Conservation (phyloP, 2,888 invertebrate genomes). For the Mycalesis mineus region DNA sequence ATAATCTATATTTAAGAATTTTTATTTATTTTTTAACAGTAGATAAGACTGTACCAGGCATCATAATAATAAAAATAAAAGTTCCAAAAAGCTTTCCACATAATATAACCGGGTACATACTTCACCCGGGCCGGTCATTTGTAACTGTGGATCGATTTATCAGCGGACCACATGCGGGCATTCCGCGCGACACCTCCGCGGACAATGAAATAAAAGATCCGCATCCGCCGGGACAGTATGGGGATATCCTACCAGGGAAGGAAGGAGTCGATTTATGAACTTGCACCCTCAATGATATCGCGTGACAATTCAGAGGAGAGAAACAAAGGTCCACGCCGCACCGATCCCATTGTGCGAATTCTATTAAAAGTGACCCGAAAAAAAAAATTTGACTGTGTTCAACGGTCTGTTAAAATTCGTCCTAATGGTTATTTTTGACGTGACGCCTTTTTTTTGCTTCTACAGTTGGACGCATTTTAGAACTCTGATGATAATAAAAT, state of each 20-base stretch:
- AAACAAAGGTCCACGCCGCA: conserved; percentile 36
- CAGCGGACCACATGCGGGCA: conserved; percentile 4
- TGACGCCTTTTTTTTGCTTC: too few species aligned
- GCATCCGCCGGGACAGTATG: conserved; percentile 15
- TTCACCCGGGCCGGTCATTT: background rate
- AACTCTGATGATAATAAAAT: too few species aligned
- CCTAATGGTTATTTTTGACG: background rate
- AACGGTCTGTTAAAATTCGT: background rate
- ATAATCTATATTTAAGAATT: too few species aligned
- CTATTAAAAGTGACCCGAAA: background rate
- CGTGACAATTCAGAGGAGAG: conserved; percentile 42
- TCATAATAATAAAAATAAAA: background rate
- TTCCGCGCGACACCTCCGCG: conserved; percentile 10
- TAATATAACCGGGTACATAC: background rate
- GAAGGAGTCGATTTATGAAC: conserved; percentile 47
- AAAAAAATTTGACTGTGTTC: background rate
- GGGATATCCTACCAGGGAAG: conserved; percentile 11
- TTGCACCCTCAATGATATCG: conserved; percentile 41
- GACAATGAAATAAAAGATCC: conserved; percentile 24
- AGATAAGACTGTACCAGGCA: too few species aligned
- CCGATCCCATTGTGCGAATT: conserved; percentile 15
- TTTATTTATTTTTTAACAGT: too few species aligned
- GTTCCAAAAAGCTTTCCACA: background rate
- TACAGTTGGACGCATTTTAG: too few species aligned
- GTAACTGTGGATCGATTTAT: conserved; percentile 6